These are phyloP conservation scores for Neomorphus geoffroyi DNA, from an alignment of 2,797 vertebrate genomes.

Conservation along the genomic window DNA sequence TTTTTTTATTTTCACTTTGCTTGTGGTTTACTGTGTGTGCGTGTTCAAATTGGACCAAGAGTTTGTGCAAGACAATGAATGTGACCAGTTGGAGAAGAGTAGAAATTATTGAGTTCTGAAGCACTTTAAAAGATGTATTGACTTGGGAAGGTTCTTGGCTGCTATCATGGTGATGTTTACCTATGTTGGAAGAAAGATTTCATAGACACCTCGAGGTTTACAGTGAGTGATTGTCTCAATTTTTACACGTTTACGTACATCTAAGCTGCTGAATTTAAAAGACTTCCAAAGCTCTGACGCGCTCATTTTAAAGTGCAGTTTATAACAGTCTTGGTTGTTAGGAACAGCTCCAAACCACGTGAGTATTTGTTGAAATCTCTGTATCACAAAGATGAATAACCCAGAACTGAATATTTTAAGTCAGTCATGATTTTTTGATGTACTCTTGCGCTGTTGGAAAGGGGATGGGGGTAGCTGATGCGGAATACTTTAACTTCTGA, in stretches of 20 bases:
- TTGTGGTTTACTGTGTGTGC: not conserved
- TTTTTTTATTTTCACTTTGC: not conserved
- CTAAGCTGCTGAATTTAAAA: not conserved
- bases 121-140: not conserved
- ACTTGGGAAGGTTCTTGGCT: not conserved
- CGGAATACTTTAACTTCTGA: not conserved
- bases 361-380: not conserved
- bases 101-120: not conserved
- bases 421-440: not conserved
- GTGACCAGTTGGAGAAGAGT: not conserved
- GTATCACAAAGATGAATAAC: not conserved
- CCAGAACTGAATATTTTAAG: not conserved
- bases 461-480: not conserved
- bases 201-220: not conserved
- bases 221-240: not conserved
- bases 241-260: not conserved
- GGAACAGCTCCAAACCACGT: not conserved
- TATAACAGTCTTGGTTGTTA: not conserved
- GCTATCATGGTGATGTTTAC: not conserved
- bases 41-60: not conserved
- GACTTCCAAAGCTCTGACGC: not conserved
- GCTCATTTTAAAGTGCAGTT: not conserved
- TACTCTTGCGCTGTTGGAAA: not conserved
- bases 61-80: not conserved
- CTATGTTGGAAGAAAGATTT: not conserved